A percentile compares a stretch with the other conserved stretches of the same genome.
phyloP scores from a whole-genome alignment of 2,888 invertebrate species.

The Dyspetes luteomarginatus region DNA sequence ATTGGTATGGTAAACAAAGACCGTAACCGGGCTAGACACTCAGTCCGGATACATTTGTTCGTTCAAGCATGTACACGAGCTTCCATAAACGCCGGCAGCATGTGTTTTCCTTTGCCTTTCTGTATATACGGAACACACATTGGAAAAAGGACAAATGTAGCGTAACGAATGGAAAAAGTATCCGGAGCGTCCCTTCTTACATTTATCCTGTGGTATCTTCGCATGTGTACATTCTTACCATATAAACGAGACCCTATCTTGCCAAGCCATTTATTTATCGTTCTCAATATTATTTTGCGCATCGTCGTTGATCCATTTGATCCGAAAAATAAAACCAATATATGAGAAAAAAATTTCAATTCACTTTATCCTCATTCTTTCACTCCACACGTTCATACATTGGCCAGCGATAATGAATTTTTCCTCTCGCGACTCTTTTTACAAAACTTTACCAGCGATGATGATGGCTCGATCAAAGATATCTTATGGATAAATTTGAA shows the following conservation, averaged over 20 bases:
- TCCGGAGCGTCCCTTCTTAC: slow-evolving; percentile 41
- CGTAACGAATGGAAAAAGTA: slow-evolving; percentile 62
- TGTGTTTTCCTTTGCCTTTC: slow-evolving; percentile 44
- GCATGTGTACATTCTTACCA: not conserved
- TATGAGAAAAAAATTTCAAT: slow-evolving; percentile 74
- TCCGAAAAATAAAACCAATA: not conserved
- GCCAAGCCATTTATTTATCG: slow-evolving; percentile 18
- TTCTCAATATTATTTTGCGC: not conserved
- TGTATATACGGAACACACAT: slow-evolving; percentile 52
- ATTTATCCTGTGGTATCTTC: slow-evolving; percentile 22
- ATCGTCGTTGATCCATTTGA: not conserved
- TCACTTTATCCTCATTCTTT: not conserved
- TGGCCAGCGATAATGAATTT: not conserved
- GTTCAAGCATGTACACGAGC: slow-evolving; percentile 33
- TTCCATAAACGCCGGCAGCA: slow-evolving; percentile 51
- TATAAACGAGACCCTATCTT: not conserved
- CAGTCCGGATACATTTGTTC: slow-evolving; percentile 49
- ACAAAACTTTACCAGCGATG: too few relatives aligned
- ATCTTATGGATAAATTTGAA: too few relatives aligned
- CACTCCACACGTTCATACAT: not conserved
- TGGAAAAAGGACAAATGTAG: slow-evolving; percentile 61
- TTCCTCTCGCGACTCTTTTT: too few relatives aligned
- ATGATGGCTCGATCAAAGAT: too few relatives aligned
- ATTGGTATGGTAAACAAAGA: slow-evolving; percentile 69
- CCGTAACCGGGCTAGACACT: slow-evolving; percentile 41